phyloP scores from a whole-genome alignment of 2,888 invertebrate species.

The Panzeria rudis region DNA sequence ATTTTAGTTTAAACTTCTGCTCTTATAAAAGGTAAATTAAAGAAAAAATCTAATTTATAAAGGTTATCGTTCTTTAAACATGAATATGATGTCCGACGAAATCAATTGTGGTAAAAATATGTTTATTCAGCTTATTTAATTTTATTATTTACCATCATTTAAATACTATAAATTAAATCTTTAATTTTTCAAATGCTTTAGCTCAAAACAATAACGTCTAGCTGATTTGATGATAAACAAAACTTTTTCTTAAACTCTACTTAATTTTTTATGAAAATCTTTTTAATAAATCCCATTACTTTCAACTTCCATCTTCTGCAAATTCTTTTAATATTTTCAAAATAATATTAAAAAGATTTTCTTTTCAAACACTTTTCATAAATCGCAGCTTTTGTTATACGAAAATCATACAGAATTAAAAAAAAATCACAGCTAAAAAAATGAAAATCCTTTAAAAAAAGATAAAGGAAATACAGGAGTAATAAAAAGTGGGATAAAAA shows the following conservation, averaged over 20 bases:
- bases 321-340: conserved; percentile 32
- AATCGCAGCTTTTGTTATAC: conserved; percentile 41
- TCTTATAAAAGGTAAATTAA: too few species aligned
- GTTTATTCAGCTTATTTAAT: neutral
- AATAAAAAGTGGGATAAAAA: conserved; percentile 55
- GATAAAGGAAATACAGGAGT: conserved; percentile 19
- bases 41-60: too few species aligned
- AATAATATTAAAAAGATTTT: conserved; percentile 59
- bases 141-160: neutral
- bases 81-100: neutral
- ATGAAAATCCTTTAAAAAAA: conserved; percentile 20
- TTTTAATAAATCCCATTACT: conserved; percentile 39
- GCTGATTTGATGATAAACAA: conserved; percentile 13
- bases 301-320: neutral
- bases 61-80: too few species aligned
- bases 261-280: conserved; percentile 9
- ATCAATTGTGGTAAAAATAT: neutral
- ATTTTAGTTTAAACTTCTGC: too few species aligned
- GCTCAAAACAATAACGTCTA: conserved; percentile 10
- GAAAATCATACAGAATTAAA: conserved; percentile 27
- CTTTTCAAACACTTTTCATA: conserved; percentile 64
- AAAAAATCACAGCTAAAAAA: neutral
- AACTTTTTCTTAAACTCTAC: conserved; percentile 1
- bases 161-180: neutral
- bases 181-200: neutral